Base-by-base conservation (phyloP, 2,797 vertebrate genomes). In the Loriculus beryllinus region DNA sequence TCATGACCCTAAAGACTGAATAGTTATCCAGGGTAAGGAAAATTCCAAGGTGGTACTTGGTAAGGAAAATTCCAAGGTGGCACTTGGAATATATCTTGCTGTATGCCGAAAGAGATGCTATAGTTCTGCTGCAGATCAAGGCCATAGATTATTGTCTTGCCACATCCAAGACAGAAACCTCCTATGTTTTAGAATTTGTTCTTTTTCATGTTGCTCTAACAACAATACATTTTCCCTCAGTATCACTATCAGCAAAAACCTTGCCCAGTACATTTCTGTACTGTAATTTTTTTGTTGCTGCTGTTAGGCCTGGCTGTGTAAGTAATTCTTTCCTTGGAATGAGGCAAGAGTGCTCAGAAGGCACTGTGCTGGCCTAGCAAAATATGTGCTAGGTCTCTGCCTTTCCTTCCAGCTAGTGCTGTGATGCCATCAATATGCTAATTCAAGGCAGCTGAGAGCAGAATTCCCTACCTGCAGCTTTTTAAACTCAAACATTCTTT, bases 401-500 rank as follows among this genome's bases (percentile, higher is more conserved):
- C 70, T 93, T 89, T 93, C 68, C 85, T 84, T 60, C 29, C 93
- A 90, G 60, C 80, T 88, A 71, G 60, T 86, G 74, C 20, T 25
- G 56, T 65, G 11, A 42, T 97, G 93, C 96, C 91, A 95, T 96
- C 91, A 92, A 69, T 77, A 94, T 87, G 80, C 86, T 97, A 96
- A 95, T 93, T 96, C 87, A 86, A 90, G 76, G 81, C 87, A 86
- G 82, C 92, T 86, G 94, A 96, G 93, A 95, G 80, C 64, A 92
- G 62, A 93, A 40, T 51, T 96, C 87, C 82, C 88, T 96, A 92
- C 89, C 96, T 97, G 83, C 95, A 92, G 67, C 94, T 96, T 95
- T 96, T 96, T 91, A 86, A 96, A 94, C 77, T 91, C 29, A 65
- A 97, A 93, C 89, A 86, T 91, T 90, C 97, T 97, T 96, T 77